Evolutionary conservation across 2,113 vertebrate species (phyloP).

Genomic region (Vidua chalybeata): DNA sequence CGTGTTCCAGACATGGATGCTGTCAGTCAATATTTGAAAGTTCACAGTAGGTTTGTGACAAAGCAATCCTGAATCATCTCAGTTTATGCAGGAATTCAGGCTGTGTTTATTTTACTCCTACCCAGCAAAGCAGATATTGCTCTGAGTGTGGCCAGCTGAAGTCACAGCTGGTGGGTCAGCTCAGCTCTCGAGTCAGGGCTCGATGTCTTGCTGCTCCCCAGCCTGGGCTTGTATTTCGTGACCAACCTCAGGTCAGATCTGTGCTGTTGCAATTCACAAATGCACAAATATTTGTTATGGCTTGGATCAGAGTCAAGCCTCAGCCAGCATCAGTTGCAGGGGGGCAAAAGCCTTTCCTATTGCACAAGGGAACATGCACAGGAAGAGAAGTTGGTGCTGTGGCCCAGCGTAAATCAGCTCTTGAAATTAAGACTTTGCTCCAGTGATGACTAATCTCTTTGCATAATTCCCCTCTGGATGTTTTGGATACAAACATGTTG

Average conservation of each 20-base stretch:
- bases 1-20: neutral
- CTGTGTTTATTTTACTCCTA: neutral
- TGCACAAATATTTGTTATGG: neutral
- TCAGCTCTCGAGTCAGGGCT: neutral
- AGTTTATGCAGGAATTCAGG: neutral
- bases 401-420: neutral
- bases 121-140: neutral
- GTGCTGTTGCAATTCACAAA: neutral
- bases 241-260: neutral
- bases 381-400: neutral
- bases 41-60: neutral
- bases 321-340: neutral
- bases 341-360: neutral
- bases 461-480: slow-evolving; percentile 32
- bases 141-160: neutral
- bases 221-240: neutral
- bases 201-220: accelerated
- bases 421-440: neutral
- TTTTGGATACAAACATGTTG: slow-evolving; percentile 2
- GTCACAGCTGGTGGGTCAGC: neutral
- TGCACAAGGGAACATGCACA: neutral
- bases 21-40: neutral
- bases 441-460: neutral
- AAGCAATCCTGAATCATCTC: neutral
- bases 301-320: neutral